phyloP scores from a whole-genome alignment of 2,797 vertebrate genomes.

The Morelia viridis region DNA sequence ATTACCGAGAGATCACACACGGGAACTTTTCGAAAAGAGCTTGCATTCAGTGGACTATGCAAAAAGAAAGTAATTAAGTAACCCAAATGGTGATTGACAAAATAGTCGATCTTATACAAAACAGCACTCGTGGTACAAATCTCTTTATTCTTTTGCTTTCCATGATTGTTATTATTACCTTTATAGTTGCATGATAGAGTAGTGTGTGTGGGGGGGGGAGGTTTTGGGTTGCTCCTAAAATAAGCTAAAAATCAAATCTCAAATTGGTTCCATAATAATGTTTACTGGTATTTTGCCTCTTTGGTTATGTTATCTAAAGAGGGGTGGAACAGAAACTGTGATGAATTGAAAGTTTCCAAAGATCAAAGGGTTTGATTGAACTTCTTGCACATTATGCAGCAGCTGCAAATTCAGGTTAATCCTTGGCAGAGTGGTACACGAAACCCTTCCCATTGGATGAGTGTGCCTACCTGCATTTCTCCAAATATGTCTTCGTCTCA shows the following conservation, averaged over 20 bases:
- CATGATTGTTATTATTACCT: conserved; percentile 7
- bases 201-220: neutral
- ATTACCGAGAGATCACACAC: conserved; percentile 14
- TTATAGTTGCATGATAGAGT: neutral
- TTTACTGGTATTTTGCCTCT: neutral
- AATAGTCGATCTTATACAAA: neutral
- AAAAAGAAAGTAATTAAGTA: conserved; percentile 5
- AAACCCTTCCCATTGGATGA: neutral
- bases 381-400: neutral
- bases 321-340: neutral
- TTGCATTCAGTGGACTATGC: conserved; percentile 12
- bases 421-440: neutral
- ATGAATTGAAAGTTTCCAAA: neutral
- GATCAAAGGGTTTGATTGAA: neutral
- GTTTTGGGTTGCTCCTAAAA: neutral
- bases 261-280: neutral
- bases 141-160: neutral
- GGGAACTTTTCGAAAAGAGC: neutral
- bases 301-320: neutral
- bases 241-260: neutral
- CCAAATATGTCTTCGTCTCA: neutral
- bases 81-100: neutral
- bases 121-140: neutral
- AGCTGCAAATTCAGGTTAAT: neutral
- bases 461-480: neutral